A percentile compares a stretch with the other conserved stretches of the same genome.
Conservation (phyloP, 1,140 invertebrate species). For the Brachionus koreanus region DNA sequence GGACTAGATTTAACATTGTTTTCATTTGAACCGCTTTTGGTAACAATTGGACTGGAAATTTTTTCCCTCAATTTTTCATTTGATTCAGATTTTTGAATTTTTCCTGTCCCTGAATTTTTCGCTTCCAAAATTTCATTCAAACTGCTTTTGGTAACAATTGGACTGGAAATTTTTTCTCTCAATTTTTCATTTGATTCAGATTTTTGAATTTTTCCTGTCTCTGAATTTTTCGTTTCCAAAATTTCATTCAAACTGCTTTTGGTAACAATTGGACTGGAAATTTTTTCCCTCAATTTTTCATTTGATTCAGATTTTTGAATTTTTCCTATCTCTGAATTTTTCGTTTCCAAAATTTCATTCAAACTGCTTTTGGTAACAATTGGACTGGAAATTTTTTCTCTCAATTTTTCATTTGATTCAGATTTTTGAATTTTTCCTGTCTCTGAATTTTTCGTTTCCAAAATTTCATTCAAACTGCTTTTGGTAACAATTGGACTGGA, state of each 20-base stretch:
- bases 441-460: no score
- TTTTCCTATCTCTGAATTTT: background rate
- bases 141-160: background rate
- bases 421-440: no score
- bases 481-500: background rate
- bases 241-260: no score
- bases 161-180: no score
- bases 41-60: background rate
- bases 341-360: background rate
- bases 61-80: background rate
- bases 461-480: background rate
- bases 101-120: background rate
- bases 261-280: background rate
- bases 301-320: background rate
- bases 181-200: no score
- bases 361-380: background rate
- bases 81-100: background rate
- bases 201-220: no score
- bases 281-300: background rate
- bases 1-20: background rate
- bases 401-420: no score
- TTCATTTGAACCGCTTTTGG: no score
- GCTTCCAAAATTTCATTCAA: background rate
- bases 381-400: no score
- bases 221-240: no score